These are phyloP conservation scores for Cynocephalus volans DNA, from an alignment of 2,113 vertebrate genomes.

Conservation along the genomic window DNA sequence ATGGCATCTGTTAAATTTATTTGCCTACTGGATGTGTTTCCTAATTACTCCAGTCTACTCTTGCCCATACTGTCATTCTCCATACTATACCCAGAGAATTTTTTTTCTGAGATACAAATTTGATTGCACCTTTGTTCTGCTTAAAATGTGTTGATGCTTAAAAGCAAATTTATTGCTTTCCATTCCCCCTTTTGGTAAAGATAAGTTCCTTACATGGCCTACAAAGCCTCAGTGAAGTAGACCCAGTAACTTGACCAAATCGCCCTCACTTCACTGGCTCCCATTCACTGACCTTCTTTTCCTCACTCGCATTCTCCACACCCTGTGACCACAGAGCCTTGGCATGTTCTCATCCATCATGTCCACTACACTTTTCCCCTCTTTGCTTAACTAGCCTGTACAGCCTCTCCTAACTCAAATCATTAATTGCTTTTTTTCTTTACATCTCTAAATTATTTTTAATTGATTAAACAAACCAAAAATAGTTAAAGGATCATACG, in stretches of 20 bases:
- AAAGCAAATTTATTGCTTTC: background rate
- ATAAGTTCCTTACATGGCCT: background rate
- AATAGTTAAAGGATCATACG: background rate
- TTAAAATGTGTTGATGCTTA: background rate
- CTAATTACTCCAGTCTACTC: background rate
- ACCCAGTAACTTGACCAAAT: background rate
- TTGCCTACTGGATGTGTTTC: background rate
- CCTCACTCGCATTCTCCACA: background rate
- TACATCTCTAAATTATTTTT: background rate
- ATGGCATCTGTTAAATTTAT: background rate
- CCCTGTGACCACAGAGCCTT: background rate
- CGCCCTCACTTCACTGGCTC: rapidly evolving
- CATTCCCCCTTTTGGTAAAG: background rate
- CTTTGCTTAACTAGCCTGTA: background rate
- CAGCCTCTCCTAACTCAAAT: background rate
- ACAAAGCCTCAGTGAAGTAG: background rate
- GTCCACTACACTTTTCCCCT: background rate
- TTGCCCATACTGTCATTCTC: background rate
- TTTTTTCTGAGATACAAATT: background rate
- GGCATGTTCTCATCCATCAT: background rate
- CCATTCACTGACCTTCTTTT: background rate
- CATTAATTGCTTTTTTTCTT: too few relatives aligned
- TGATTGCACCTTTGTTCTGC: background rate
- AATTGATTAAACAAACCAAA: constrained; percentile 55
- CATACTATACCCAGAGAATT: background rate